Evolutionary conservation across 1,140 invertebrate species (phyloP), one percentile per base, ranked within the genome.

Genomic region (Cyphomyrmex costatus): DNA sequence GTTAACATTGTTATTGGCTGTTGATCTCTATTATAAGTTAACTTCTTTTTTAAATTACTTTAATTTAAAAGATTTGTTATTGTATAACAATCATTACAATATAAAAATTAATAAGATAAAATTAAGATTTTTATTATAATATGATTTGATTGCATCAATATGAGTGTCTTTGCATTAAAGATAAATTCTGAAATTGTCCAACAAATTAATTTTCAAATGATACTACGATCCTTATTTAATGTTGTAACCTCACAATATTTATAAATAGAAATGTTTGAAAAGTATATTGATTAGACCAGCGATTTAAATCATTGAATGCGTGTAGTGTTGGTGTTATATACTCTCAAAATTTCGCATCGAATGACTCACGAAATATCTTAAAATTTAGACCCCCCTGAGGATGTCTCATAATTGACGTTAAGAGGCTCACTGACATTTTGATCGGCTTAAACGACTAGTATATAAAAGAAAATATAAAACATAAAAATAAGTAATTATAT

Each of bases 401-500:
- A 58, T 36, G 24, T 51, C 19, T 78, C 19, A 14, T 10, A 27
- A 24, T n/a, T 6, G 74, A 49, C 3, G 27, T 77, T 77, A 63
- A 78, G 21, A 65, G 19, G n/a, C 24, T 78, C 30, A 8, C 19
- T 42, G 19, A 65, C 19, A 78, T 63, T 30, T 49, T 51, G 16
- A 78, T 78, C 19, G 19, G 12, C 12, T 65, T 49, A 51, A 78
- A 30, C 24, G 24, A 21, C 42, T 16, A 46, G 19, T 36, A 49
- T 4, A 58, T 76, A 46, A 42, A 76, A 76, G 8, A 24, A 27
- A 60, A 60, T n/a, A 8, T n/a, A 19, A 71, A 71, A 51, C 8
- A 3, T 71, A 27, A 27, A 49, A 51, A 71, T 19, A 8, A 27
- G 1, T 16, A 46, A 21, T 36, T 58, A 4, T 19, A 14, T 14